A percentile compares a stretch with the other conserved stretches of the same genome.
These are phyloP conservation scores for Protophormia terraenovae DNA, from an alignment of 2,888 invertebrate species.

Conservation along the genomic window DNA sequence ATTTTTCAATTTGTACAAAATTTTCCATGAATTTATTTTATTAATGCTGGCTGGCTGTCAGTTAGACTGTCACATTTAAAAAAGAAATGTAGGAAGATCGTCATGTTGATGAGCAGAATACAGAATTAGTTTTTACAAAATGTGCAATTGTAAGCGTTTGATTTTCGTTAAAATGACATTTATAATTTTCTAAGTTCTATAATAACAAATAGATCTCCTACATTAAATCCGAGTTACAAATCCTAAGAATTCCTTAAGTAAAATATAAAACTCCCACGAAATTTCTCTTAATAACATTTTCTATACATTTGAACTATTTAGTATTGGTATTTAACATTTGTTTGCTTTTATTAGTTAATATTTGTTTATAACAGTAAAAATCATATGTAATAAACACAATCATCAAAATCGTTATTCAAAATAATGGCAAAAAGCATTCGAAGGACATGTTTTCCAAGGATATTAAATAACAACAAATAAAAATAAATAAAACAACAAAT, in stretches of 20 bases:
- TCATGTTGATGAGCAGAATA: too few species aligned
- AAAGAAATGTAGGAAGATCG: too few species aligned
- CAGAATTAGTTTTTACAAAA: too few species aligned
- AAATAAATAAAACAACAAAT: slow-evolving; percentile 38
- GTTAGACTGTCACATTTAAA: too few species aligned
- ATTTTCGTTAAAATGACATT: too few species aligned
- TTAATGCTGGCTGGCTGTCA: too few species aligned
- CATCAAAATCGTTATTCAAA: slow-evolving; percentile 7
- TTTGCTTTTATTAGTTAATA: slow-evolving; percentile 8
- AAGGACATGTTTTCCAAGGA: slow-evolving; percentile 48
- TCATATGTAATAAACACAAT: slow-evolving; percentile 28
- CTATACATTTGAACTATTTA: background rate
- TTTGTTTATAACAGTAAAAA: slow-evolving; percentile 44
- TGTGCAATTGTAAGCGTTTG: too few species aligned
- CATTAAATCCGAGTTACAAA: too few species aligned
- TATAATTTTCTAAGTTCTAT: too few species aligned
- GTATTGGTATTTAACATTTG: background rate
- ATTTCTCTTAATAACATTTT: background rate
- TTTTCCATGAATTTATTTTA: too few species aligned
- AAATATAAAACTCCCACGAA: background rate
- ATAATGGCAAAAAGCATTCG: background rate
- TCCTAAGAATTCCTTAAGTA: background rate
- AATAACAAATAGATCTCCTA: too few species aligned
- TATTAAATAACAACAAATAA: slow-evolving; percentile 60
- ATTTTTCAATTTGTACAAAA: too few species aligned